phyloP scores from a whole-genome alignment of 2,888 invertebrate genomes.

The Autographa gamma region DNA sequence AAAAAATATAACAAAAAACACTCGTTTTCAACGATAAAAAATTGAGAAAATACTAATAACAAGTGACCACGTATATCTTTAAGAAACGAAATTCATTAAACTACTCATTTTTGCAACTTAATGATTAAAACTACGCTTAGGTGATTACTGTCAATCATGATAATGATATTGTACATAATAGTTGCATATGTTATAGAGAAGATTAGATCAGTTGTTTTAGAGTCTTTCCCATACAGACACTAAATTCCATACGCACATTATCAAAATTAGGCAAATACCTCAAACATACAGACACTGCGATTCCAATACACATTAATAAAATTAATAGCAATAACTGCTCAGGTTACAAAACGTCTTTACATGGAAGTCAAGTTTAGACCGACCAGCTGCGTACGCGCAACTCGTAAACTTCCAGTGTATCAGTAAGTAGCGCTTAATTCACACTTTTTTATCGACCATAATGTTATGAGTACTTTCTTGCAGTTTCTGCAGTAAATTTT shows the following conservation, averaged over 20 bases:
- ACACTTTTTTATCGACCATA: constrained; percentile 1
- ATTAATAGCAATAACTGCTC: not conserved
- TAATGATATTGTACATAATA: no score
- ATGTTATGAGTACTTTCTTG: constrained; percentile 4
- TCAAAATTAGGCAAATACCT: no score
- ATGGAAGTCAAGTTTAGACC: not conserved
- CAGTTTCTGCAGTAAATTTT: not conserved
- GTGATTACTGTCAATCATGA: not conserved
- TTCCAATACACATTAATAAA: not conserved
- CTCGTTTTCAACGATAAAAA: no score
- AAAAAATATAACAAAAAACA: no score
- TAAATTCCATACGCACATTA: not conserved
- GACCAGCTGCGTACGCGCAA: not conserved
- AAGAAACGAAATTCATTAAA: no score
- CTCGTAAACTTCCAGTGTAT: not conserved
- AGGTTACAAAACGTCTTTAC: not conserved
- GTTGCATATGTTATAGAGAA: no score
- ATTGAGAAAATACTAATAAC: no score
- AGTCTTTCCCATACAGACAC: no score
- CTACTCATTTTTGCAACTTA: no score
- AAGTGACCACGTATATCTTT: no score
- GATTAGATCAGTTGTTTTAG: not conserved
- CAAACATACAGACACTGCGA: no score
- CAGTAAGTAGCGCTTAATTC: constrained; percentile 1
- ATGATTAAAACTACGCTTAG: no score